Percentiles rank a stretch among this genome's conserved stretches.
phyloP scores from a whole-genome alignment of 1,140 invertebrate genomes.

The Aradophagus sp. region DNA sequence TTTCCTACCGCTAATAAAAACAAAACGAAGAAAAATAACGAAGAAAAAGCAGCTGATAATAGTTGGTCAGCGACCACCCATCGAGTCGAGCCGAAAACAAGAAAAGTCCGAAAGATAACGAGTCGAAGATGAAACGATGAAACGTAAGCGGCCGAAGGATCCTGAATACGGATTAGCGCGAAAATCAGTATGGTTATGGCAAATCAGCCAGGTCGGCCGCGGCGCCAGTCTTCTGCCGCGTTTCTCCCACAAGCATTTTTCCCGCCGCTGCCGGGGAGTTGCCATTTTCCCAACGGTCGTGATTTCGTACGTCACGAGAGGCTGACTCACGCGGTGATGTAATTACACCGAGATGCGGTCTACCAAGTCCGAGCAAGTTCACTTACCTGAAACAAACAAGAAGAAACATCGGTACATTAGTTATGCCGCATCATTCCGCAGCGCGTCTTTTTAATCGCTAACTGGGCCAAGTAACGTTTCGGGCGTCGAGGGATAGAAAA shows the following conservation, averaged over 20 bases:
- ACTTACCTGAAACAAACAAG: slow-evolving; percentile 51
- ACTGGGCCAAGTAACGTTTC: slow-evolving; percentile 46
- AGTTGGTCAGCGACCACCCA: too few species aligned
- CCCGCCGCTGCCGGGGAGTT: slow-evolving; percentile 10
- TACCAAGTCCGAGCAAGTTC: slow-evolving; percentile 40
- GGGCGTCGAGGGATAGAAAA: slow-evolving; percentile 5
- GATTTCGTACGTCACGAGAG: slow-evolving; percentile 32
- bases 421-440: slow-evolving; percentile 28
- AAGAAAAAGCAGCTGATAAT: too few species aligned
- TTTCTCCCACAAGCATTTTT: slow-evolving; percentile 26
- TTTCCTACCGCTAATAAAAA: too few species aligned
- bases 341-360: slow-evolving; percentile 44
- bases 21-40: too few species aligned
- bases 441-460: slow-evolving; percentile 35
- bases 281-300: slow-evolving; percentile 31
- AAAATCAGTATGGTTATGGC: slow-evolving; percentile 1
- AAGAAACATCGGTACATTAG: slow-evolving; percentile 41
- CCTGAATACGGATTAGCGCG: too few species aligned
- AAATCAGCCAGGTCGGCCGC: background rate
- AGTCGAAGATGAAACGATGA: too few species aligned
- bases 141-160: too few species aligned
- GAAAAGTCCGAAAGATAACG: too few species aligned
- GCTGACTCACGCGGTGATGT: slow-evolving; percentile 50
- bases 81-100: too few species aligned
- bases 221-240: slow-evolving; percentile 7